These are phyloP conservation scores for Cladorhizidae sp. DNA, from an alignment of 37 sponge, comb jelly and placozoan genomes.

Conservation along the genomic window DNA sequence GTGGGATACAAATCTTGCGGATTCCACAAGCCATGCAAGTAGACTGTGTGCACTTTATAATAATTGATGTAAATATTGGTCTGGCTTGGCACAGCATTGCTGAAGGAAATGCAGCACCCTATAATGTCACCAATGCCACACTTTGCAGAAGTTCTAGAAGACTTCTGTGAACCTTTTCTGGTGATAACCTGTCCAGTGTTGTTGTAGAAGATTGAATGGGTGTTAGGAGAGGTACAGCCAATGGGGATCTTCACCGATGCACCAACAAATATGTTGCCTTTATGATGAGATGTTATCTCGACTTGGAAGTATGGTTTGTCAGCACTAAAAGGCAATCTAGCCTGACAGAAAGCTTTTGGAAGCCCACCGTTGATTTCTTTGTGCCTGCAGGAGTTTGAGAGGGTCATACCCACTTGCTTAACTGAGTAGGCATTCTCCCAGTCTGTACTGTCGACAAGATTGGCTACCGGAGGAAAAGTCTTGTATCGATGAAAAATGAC, in stretches of 20 bases:
- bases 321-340: constrained; percentile 18
- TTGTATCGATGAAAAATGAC: constrained; percentile 24
- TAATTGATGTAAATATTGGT: constrained; percentile 49
- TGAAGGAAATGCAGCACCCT: constrained; percentile 26
- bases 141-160: constrained; percentile 1
- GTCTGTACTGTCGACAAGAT: constrained; percentile 7
- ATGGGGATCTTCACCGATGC: constrained; percentile 15
- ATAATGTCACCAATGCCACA: constrained; percentile 52
- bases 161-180: constrained; percentile 6
- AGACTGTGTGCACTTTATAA: background rate
- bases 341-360: constrained; percentile 25
- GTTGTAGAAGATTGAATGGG: constrained; percentile 41
- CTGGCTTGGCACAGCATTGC: background rate
- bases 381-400: constrained; percentile 28
- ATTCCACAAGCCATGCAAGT: background rate
- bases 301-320: constrained; percentile 54
- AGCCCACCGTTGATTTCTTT: background rate
- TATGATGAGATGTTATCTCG: constrained; percentile 27
- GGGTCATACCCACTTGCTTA: constrained; percentile 31
- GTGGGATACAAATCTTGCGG: constrained; percentile 28
- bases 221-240: background rate
- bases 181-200: constrained; percentile 38
- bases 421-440: constrained; percentile 53
- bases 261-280: constrained; percentile 28
- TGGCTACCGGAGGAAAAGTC: constrained; percentile 29